Evolutionary conservation across 1,140 invertebrate species (phyloP), one percentile per base, ranked within the genome.

Genomic region (Ridgeia piscesae): DNA sequence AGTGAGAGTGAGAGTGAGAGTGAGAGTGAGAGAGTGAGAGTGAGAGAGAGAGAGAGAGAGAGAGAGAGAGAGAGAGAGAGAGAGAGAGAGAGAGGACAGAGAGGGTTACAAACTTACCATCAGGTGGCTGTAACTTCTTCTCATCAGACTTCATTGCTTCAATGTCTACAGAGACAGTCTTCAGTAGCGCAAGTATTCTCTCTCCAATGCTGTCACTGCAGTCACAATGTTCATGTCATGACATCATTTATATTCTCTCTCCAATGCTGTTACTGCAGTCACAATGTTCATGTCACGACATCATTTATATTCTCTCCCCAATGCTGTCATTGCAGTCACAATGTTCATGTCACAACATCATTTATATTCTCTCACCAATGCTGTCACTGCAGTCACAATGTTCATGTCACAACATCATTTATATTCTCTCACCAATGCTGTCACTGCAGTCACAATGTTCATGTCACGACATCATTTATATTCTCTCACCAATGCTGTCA

Each of bases 111-210:
- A 34, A 27, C 31, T 2, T 90, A 90, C 89, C 95, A 94, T 96
- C 95, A 77, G 95, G 93, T 35, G 94, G 93, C 35, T 94, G 93
- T 6, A 96, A 93, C 17, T 93, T 77, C 91, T 93, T 92, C 91
- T 95, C 95, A n/a, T 94, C 93, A 89, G 92, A 91, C 93, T 95
- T 94, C 93, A 95, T 94, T 17, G 94, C 93, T 91, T 95, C 95
- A 35, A 95, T 94, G 92, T 95, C 94, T 93, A 93, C 93, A 34
- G 93, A 91, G 8, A 95, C 89, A 33, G 92, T 93, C 42, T 95
- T 94, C 58, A 95, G 91, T 33, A 95, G 90, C 34, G 94, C 92
- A n/a, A 95, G 89, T n/a, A 96, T 94, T 91, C 94, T 94, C 34
- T 92, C 91, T 91, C 95, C 95, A 31, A 93, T 33, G 58, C 58